phyloP scores from a whole-genome alignment of 2,113 vertebrate species.

The Zosterops hypoxanthus region DNA sequence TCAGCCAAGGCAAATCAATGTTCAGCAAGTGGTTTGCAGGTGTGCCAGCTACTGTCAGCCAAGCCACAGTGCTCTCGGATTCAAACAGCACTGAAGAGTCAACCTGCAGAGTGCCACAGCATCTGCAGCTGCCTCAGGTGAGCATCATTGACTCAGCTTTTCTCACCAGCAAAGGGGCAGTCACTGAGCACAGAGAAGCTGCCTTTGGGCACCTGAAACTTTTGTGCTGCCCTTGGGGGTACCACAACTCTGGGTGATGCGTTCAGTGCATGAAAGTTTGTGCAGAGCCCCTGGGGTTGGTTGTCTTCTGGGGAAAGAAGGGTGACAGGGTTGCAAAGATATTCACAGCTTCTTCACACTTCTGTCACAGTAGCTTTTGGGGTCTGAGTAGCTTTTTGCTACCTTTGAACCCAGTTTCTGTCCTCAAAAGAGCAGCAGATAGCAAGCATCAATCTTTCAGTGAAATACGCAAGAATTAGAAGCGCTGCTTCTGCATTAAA shows the following conservation, averaged over 20 bases:
- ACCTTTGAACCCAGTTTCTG: background rate
- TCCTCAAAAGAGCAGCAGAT: background rate
- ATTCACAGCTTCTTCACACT: background rate
- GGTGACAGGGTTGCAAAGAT: background rate
- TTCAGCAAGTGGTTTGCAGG: conserved; percentile 55
- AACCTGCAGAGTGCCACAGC: conserved; percentile 39
- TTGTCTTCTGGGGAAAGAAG: background rate
- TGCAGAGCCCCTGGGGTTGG: background rate
- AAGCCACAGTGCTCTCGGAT: conserved; percentile 54
- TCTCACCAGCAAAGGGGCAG: background rate
- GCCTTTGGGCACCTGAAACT: background rate
- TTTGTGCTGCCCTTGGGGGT: background rate
- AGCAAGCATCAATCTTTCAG: background rate
- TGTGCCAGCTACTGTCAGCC: conserved; percentile 50
- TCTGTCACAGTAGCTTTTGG: background rate
- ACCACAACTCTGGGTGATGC: accelerated
- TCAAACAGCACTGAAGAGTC: conserved; percentile 36
- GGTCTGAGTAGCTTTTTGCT: background rate
- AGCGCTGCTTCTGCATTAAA: background rate
- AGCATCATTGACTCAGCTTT: background rate
- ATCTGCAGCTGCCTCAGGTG: background rate
- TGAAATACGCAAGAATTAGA: background rate
- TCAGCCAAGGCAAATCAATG: conserved; percentile 29
- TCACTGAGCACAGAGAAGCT: background rate
- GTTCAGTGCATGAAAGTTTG: background rate